phyloP scores from a whole-genome alignment of 2,797 vertebrate species.

The Sebastes nivosus region DNA sequence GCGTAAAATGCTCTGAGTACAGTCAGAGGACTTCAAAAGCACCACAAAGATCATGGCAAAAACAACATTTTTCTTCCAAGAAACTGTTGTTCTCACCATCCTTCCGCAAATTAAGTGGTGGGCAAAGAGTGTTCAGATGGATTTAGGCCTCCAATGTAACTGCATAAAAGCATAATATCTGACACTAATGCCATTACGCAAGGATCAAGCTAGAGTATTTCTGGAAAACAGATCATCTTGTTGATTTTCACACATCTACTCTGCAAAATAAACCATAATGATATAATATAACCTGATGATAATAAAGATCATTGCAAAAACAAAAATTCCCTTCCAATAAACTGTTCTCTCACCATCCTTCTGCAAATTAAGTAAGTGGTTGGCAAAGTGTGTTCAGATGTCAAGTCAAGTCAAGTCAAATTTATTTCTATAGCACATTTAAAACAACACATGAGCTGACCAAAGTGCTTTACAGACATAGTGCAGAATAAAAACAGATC shows the following conservation, averaged over 20 bases:
- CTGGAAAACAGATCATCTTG: too few species aligned
- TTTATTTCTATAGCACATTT: too few species aligned
- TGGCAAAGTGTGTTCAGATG: background rate
- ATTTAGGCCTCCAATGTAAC: background rate
- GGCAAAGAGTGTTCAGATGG: background rate
- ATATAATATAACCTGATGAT: background rate
- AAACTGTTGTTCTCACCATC: background rate
- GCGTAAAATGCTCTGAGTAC: background rate
- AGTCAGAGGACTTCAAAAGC: background rate
- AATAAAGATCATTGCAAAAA: background rate
- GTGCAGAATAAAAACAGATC: rapidly evolving
- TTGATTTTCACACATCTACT: background rate
- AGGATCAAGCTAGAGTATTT: background rate
- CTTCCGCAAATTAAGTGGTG: background rate
- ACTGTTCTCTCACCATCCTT: background rate
- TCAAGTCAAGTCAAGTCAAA: too few species aligned
- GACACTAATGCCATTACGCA: background rate
- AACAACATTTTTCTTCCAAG: background rate
- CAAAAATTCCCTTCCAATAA: background rate
- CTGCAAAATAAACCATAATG: background rate
- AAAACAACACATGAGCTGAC: too few species aligned
- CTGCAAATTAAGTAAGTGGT: background rate
- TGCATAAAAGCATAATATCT: background rate
- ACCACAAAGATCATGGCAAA: background rate
- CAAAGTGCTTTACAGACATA: too few species aligned